Percentiles rank a stretch among this genome's conserved stretches.
phyloP scores from a whole-genome alignment of 2,797 vertebrate genomes.

The Spinus olivaceus region DNA sequence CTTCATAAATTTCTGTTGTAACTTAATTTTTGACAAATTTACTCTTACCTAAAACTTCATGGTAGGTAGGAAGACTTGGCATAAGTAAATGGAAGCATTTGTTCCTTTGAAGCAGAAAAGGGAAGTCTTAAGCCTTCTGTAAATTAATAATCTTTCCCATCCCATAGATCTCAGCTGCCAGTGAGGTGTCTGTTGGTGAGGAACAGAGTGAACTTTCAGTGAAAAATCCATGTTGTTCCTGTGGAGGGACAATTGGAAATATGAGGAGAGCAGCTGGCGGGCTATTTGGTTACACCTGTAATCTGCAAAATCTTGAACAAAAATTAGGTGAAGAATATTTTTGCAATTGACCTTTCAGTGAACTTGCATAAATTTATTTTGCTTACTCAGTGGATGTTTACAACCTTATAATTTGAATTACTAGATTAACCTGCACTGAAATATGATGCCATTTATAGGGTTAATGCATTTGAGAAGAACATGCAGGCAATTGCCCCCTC shows the following conservation, averaged over 20 bases:
- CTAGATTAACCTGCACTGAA: neutral
- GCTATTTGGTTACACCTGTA: slow-evolving; percentile 76
- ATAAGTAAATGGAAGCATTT: neutral
- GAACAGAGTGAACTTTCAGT: slow-evolving; percentile 43
- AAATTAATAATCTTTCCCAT: neutral
- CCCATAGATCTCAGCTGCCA: neutral
- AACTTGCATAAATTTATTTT: slow-evolving; percentile 54
- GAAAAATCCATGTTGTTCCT: slow-evolving; percentile 51
- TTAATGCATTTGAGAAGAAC: slow-evolving; percentile 70
- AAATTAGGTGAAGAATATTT: slow-evolving; percentile 70
- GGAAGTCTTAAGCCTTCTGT: neutral
- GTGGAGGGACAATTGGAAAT: slow-evolving; percentile 23
- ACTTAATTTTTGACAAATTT: neutral
- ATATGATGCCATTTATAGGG: slow-evolving; percentile 37
- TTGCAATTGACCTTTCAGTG: slow-evolving; percentile 62
- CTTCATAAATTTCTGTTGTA: neutral
- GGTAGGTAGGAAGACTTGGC: neutral
- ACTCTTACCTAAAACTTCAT: neutral
- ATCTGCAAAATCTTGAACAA: slow-evolving; percentile 62
- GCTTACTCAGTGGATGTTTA: neutral
- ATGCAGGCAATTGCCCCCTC: slow-evolving; percentile 31
- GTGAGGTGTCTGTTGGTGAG: neutral
- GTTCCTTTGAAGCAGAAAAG: neutral
- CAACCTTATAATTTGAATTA: slow-evolving; percentile 21
- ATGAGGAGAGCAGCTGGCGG: slow-evolving; percentile 70